A percentile compares a stretch with the other conserved stretches of the same genome.
Evolutionary conservation across 1,140 invertebrate species (phyloP).

Genomic region (Zophobas atratus): DNA sequence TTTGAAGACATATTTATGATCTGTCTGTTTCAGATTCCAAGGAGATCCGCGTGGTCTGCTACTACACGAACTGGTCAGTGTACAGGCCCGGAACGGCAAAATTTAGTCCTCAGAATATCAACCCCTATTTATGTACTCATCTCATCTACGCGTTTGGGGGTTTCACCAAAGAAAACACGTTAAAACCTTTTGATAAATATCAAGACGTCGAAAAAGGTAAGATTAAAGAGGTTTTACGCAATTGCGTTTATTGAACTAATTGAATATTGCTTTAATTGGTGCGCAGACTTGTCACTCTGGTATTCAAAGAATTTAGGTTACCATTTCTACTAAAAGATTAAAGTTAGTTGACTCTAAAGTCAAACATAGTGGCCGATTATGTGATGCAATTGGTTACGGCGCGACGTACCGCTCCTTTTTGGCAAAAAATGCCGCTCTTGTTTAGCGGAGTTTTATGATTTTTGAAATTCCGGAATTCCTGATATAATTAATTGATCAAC

Average conservation of each 20-base stretch:
- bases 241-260: constrained; percentile 18
- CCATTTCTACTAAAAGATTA: constrained; percentile 20
- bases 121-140: constrained; percentile 96
- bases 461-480: not conserved
- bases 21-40: constrained; percentile 67
- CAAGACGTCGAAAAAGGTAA: constrained; percentile 96
- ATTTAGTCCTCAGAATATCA: constrained; percentile 95
- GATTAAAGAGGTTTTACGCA: constrained; percentile 38
- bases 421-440: not conserved
- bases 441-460: not conserved
- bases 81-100: constrained; percentile 90
- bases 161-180: constrained; percentile 90
- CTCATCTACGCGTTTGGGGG: constrained; percentile 95
- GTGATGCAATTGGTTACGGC: constrained; percentile 18
- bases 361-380: not conserved
- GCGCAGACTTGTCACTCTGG: constrained; percentile 17
- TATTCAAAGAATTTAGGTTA: constrained; percentile 33
- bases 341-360: not conserved
- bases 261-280: constrained; percentile 26
- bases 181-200: constrained; percentile 95
- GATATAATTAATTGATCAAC: not conserved
- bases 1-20: not conserved
- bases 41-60: constrained; percentile 87
- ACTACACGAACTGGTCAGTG: constrained; percentile 96
- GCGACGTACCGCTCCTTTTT: constrained; percentile 7